Conservation (phyloP, 2,797 vertebrate species). For the Spinus pinus region DNA sequence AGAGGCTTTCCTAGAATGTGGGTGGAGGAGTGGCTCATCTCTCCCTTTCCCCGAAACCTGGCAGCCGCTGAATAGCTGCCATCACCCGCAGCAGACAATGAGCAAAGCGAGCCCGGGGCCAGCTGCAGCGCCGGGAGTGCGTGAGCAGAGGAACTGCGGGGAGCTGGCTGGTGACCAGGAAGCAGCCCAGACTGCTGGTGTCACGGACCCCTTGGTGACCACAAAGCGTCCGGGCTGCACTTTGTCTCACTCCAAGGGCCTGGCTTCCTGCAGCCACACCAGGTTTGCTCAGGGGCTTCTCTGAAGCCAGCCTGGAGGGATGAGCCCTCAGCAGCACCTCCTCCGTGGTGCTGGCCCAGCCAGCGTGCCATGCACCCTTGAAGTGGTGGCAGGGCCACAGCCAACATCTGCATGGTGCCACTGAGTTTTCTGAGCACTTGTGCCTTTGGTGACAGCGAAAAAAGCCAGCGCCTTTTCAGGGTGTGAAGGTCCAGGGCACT, state of each 20-base stretch:
- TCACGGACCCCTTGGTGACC: conserved; percentile 11
- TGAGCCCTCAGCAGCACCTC: neutral
- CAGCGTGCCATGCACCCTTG: rapidly evolving
- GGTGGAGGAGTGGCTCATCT: conserved; percentile 42
- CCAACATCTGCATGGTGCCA: neutral
- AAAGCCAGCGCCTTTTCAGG: neutral
- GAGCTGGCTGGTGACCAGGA: conserved; percentile 56
- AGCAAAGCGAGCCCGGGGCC: neutral
- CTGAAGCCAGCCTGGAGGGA: neutral
- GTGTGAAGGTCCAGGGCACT: neutral
- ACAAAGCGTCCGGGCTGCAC: neutral
- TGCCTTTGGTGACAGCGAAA: neutral
- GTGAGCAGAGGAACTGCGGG: neutral
- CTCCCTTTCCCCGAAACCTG: conserved; percentile 28
- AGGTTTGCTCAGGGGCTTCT: neutral
- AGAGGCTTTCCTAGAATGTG: conserved; percentile 40
- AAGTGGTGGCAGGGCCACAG: neutral
- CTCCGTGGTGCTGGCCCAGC: too few relatives aligned
- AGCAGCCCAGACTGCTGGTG: conserved; percentile 55
- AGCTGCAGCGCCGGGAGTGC: neutral
- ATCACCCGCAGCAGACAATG: conserved; percentile 23
- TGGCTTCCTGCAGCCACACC: neutral
- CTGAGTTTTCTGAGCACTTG: rapidly evolving
- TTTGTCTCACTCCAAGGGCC: neutral
- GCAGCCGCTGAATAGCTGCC: conserved; percentile 26